Base-by-base conservation (phyloP, 2,113 vertebrate genomes). In the Marcusenius ussheri region DNA sequence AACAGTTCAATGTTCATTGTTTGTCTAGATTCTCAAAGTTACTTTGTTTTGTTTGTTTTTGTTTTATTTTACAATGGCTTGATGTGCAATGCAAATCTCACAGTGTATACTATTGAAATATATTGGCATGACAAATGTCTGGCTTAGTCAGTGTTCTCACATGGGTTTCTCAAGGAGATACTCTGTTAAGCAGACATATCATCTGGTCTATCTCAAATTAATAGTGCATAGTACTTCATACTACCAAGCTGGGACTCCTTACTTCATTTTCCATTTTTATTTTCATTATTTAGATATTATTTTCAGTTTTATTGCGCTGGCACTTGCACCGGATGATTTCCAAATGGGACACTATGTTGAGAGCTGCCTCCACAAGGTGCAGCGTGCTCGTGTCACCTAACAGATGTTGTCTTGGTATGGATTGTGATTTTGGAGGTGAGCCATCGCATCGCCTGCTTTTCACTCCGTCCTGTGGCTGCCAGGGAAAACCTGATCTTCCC, bases 331-430 rank as follows among this genome's bases (percentile, higher is more conserved):
- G 66, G 88, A 83, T 6, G 49, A 35, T 15, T 80, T n/a, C 87
- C 83, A 49, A 49, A n/a, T 45, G 46, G 50, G 62, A 70, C 86
- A 49, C 85, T 45, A 86, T 53, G 70, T 85, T 88, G 83, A 80
- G 42, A 90, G 90, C 62, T 70, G 62, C n/a, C 62, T 70, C 62
- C n/a, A 31, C 62, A 31, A 70, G 45, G 89, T 91, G 88, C 15
- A 80, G 58, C 46, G 17, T 49, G 87, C 83, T 87, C 49, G 27
- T 74, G 17, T 89, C 88, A 90, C 85, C 84, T 42, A 84, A 88
- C 91, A 90, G 88, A 91, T 92, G 90, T 85, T 88, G 90, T 91
- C 87, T 35, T 91, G 89, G 80, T 89, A 24, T 45, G 50, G 89
- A 77, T 88, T 80, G 88, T 88, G 88, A 89, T 83, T 62, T 66